phyloP scores from a whole-genome alignment of 2,888 invertebrate genomes.

The Cheilosia soror region DNA sequence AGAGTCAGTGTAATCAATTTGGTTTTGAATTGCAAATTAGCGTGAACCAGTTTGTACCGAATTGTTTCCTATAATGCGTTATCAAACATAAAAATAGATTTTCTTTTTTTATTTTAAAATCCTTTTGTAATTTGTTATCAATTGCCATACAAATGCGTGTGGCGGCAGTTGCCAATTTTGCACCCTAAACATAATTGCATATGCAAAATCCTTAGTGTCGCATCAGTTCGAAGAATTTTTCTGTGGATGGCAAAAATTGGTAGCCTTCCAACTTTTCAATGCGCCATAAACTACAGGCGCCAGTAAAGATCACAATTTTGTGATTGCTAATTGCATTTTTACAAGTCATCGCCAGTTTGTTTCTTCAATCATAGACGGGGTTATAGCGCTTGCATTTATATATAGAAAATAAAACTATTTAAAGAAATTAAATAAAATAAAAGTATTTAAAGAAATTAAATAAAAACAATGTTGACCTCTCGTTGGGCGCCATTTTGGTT shows the following conservation, averaged over 20 bases:
- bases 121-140: no score
- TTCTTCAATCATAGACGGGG: background rate
- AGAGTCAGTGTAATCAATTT: background rate
- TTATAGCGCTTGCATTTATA: no score
- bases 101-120: no score
- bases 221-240: background rate
- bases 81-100: no score
- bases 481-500: no score
- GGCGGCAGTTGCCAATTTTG: background rate
- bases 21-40: background rate
- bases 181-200: background rate
- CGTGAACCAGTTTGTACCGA: background rate
- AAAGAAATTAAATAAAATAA: background rate
- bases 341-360: background rate
- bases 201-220: background rate
- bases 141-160: background rate
- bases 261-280: slow-evolving; percentile 5
- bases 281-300: background rate
- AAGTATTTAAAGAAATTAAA: no score
- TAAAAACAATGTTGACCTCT: no score
- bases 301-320: background rate
- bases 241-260: background rate
- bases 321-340: background rate
- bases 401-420: no score
- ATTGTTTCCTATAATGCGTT: no score